Base-by-base conservation (phyloP, 1,140 invertebrate species). In the Vollenhovia emeryi region DNA sequence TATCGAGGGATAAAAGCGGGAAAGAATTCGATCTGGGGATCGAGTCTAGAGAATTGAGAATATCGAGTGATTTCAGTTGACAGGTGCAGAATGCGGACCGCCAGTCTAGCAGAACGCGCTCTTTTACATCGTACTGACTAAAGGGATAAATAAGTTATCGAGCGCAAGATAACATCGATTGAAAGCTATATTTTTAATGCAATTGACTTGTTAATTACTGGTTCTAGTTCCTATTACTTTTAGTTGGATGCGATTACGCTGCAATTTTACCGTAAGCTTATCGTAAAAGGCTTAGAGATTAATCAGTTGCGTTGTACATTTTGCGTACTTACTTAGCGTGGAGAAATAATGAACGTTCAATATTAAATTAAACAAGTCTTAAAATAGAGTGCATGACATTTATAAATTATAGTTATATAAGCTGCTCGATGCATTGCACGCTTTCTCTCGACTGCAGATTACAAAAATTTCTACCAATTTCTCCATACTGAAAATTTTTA, bases 171-270 rank as follows among this genome's bases (percentile, higher is more conserved):
- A 80, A 80, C 33, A 27, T 69, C 21, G 21, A 43, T 21, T 45
- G n/a, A 48, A 68, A 21, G 50, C n/a, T 33, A 30, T 18, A 55
- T 80, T 71, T 71, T 82, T 82, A 18, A 27, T 18, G 21, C 30
- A 9, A 59, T 36, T 45, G 78, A 73, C 66, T 73, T 24, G 64
- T 80, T 82, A 82, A 82, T 82, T 82, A 57, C n/a, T 9, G 24
- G 66, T 33, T 57, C 24, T 24, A 9, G 75, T 62, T 78, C 30
- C 18, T 21, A 21, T 33, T 27, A 50, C 24, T 43, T 78, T 66
- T 66, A 27, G 13, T 11, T 2, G n/a, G 50, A 43, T 24, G 9
- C 6, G 24, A 69, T 71, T 55, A 64, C 50, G 64, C 7, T 33
- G 48, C 78, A 57, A 21, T 13, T 71, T 82, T 27, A 15, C 36